Conservation (phyloP, 2,888 invertebrate genomes). For the Penaeus monodon region DNA sequence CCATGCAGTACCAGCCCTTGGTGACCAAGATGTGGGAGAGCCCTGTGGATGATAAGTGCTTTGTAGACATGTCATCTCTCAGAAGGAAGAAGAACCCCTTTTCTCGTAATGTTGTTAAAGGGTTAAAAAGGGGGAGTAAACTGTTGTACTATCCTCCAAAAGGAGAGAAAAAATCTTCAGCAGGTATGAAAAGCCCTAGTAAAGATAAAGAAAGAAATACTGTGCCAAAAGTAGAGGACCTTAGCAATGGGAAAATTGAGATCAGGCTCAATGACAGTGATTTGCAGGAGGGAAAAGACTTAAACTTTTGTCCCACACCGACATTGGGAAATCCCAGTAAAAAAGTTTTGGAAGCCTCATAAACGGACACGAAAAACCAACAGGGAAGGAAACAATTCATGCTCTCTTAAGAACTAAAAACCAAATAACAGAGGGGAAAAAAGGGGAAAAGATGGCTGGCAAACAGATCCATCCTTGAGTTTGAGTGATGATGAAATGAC, state of each 20-base stretch:
- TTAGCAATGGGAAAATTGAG: conserved; percentile 26
- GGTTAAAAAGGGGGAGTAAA: conserved; percentile 63
- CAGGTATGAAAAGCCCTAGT: conserved; percentile 23
- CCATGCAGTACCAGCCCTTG: conserved; percentile 40
- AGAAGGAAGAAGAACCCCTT: conserved; percentile 58
- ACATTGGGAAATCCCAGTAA: no score
- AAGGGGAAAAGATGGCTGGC: conserved; percentile 3
- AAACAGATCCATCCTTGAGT: conserved; percentile 8
- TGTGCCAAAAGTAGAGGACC: conserved; percentile 32
- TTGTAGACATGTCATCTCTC: conserved; percentile 46
- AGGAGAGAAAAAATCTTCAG: conserved; percentile 21
- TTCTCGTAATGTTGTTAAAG: conserved; percentile 57
- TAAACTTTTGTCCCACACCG: no score
- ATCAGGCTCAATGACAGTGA: conserved; percentile 52
- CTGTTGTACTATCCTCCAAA: conserved; percentile 30
- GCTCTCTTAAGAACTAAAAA: conserved; percentile 39
- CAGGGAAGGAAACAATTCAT: conserved; percentile 43
- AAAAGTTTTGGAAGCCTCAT: conserved; percentile 55
- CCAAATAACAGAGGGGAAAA: neutral
- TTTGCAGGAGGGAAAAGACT: conserved; percentile 1
- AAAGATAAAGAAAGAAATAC: conserved; percentile 28
- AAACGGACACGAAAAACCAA: no score
- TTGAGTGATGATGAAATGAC: conserved; percentile 31
- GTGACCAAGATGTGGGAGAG: conserved; percentile 62
- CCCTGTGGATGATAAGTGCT: conserved; percentile 54